Evolutionary conservation across 2,797 vertebrate genomes (phyloP), one percentile per base, ranked within the genome.

Genomic region (Syngnathus acus): DNA sequence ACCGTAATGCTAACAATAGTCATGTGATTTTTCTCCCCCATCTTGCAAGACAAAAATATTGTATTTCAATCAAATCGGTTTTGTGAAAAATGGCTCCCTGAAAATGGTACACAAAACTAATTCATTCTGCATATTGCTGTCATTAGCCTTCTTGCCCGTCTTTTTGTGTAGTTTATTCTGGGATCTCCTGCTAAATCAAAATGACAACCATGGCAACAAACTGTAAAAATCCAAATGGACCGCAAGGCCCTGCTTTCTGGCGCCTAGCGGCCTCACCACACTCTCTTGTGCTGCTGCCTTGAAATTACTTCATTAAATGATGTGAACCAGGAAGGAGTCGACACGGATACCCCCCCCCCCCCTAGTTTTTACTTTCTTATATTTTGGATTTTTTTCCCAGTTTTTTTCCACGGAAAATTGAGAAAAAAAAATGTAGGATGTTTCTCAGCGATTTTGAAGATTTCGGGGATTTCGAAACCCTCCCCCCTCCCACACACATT

Each of bases 231-330:
- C 60, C 6, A 43, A 62, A 62, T 43, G 40, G 60, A 42, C 60
- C 40, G 8, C 60, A 43, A 62, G 19, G 40, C 42, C n/a, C 40
- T 42, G 40, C 60, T 43, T 61, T 62, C n/a, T 62, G 60, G 60
- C 60, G 60, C 60, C 60, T 26, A 40, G 40, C 19, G 37, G 57
- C 57, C n/a, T 43, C 5, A 43, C 60, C 60, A 43, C 60, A 62
- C 39, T 60, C 38, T 4, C 9, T 19, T 10, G 9, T 39, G 58
- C 58, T 23, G 60, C 6, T 62, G 60, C 60, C 60, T 62, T 62
- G n/a, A 43, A 62, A 62, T 43, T 21, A 40, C 59, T 61, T 61
- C 13, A 43, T 62, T 62, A 7, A 43, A 62, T 62, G n/a, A 62
- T 55, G 6, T 55, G 53, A 32, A 16, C 26, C 54, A 43, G n/a